These are phyloP conservation scores for Heptranchias perlo DNA, from an alignment of 2,113 vertebrate genomes.

Conservation along the genomic window DNA sequence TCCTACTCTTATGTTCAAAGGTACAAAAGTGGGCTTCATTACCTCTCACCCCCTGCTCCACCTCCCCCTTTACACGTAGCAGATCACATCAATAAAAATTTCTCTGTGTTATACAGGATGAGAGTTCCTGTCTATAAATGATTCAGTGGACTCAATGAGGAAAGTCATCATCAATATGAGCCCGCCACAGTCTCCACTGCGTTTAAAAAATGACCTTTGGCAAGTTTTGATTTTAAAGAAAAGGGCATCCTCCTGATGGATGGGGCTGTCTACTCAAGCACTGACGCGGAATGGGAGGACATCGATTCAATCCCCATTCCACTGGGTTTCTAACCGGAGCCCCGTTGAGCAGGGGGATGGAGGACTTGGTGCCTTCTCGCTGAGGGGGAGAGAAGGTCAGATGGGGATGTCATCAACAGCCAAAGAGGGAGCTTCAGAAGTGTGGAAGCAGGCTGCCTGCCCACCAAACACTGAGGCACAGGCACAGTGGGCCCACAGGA, in stretches of 20 bases:
- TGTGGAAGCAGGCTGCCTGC: neutral
- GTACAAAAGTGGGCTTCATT: neutral
- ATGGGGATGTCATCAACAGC: neutral
- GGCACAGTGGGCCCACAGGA: neutral
- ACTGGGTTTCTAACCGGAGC: neutral
- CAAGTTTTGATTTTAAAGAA: neutral
- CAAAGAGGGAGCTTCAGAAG: neutral
- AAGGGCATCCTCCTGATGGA: neutral
- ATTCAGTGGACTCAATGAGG: neutral
- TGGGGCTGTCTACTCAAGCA: neutral
- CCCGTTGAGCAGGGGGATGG: neutral
- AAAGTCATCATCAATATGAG: neutral
- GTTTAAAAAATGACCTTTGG: neutral
- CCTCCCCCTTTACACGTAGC: neutral
- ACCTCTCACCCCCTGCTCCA: neutral
- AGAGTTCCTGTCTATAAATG: neutral
- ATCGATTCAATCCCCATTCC: neutral
- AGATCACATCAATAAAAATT: neutral
- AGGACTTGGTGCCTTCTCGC: no score
- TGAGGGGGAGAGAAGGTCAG: neutral
- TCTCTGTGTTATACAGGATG: neutral
- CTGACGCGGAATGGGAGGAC: neutral
- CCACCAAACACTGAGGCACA: neutral
- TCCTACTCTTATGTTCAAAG: neutral
- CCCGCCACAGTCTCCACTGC: neutral